Percentiles rank a stretch among this genome's conserved stretches.
Evolutionary conservation across 2,888 invertebrate genomes (phyloP).

Genomic region (Meloe dianella): DNA sequence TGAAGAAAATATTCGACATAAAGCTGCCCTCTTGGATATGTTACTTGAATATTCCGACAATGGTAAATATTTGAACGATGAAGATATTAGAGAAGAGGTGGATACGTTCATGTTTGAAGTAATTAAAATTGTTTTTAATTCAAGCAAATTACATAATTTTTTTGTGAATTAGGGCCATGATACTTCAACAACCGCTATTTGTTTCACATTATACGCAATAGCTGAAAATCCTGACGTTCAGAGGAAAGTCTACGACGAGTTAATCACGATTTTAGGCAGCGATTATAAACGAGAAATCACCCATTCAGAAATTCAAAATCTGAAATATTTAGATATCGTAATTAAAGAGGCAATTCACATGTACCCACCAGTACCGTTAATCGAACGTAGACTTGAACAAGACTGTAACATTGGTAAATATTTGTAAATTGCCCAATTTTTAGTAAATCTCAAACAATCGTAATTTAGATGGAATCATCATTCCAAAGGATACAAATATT

Average conservation of each 20-base stretch:
- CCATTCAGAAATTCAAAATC: slow-evolving; percentile 47
- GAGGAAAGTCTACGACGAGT: slow-evolving; percentile 48
- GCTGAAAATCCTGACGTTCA: slow-evolving; percentile 62
- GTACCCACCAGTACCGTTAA: slow-evolving; percentile 63
- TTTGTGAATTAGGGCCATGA: slow-evolving; percentile 66
- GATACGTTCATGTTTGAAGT: slow-evolving; percentile 67
- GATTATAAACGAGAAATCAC: slow-evolving; percentile 45
- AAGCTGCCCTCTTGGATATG: slow-evolving; percentile 45
- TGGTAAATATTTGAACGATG: slow-evolving; percentile 57
- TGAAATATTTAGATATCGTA: slow-evolving; percentile 64
- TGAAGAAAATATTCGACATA: slow-evolving; percentile 42
- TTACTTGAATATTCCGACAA: slow-evolving; percentile 60
- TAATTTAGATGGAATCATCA: slow-evolving; percentile 50
- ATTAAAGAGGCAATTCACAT: slow-evolving; percentile 66
- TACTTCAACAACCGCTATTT: slow-evolving; percentile 63
- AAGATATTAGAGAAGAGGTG: slow-evolving; percentile 64
- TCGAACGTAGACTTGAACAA: slow-evolving; percentile 59
- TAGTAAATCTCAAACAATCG: not conserved
- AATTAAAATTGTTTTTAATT: slow-evolving; percentile 14
- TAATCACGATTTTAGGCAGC: slow-evolving; percentile 44
- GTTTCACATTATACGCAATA: slow-evolving; percentile 62
- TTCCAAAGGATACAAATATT: slow-evolving; percentile 58
- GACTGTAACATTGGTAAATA: slow-evolving; percentile 53
- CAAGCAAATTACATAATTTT: not conserved
- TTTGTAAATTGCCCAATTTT: slow-evolving; percentile 5